phyloP scores from a whole-genome alignment of 2,113 vertebrate species.

The Microcebus tavaratra region DNA sequence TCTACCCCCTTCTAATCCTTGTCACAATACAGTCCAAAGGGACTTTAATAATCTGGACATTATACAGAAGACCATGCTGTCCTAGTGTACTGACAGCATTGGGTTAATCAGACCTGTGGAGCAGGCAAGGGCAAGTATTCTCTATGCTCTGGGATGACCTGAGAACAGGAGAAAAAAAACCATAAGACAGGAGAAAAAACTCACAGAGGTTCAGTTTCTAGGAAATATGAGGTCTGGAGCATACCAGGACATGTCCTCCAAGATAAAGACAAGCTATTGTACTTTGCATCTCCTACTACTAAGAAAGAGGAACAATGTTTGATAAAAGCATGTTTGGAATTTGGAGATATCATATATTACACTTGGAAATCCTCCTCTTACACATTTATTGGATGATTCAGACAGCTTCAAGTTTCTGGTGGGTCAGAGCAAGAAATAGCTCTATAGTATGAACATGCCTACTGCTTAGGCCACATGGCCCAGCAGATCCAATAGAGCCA shows the following conservation, averaged over 20 bases:
- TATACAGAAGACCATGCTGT: neutral
- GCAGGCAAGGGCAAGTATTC: neutral
- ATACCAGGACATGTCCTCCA: neutral
- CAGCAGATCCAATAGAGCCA: neutral
- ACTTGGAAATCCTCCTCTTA: neutral
- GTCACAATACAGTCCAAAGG: neutral
- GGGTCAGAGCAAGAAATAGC: neutral
- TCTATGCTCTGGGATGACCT: neutral
- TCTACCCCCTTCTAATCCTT: neutral
- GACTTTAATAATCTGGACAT: neutral
- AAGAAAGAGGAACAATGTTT: neutral
- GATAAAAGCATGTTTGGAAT: neutral
- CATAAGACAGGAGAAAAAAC: neutral
- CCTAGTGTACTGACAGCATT: neutral
- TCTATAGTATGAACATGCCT: neutral
- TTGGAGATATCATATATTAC: neutral
- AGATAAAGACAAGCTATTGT: neutral
- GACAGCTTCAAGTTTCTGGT: neutral
- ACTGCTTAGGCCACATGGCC: neutral
- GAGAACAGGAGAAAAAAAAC: no score
- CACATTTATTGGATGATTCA: slow-evolving; percentile 24
- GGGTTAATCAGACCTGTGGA: neutral
- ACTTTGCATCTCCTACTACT: neutral
- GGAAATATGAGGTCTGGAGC: neutral
- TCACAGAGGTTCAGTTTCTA: neutral